Conservation (phyloP, 2,113 vertebrate species). For the Tapirus terrestris region DNA sequence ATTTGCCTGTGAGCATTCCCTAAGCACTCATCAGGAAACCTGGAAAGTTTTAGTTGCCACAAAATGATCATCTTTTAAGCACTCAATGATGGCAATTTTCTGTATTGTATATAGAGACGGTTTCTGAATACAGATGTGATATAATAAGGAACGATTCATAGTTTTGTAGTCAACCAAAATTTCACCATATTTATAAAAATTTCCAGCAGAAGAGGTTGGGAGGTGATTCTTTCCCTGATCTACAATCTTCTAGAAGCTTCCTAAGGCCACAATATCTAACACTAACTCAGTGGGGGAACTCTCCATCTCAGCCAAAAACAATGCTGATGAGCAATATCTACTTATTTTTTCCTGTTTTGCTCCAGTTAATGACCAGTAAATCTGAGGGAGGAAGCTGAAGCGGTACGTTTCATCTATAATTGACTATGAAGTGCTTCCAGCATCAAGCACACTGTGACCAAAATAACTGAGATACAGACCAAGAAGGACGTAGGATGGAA, state of each 20-base stretch:
- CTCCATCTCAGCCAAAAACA: not conserved
- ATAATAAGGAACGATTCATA: not conserved
- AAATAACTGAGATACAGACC: fast-evolving
- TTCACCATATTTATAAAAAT: not conserved
- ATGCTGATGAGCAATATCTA: fast-evolving
- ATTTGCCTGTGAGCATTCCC: not conserved
- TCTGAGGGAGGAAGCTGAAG: too few relatives aligned
- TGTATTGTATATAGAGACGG: fast-evolving
- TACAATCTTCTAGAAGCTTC: not conserved
- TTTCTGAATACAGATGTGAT: not conserved
- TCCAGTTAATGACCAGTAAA: not conserved
- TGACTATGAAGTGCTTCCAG: not conserved
- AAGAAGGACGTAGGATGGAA: fast-evolving
- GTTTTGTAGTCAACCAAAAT: not conserved
- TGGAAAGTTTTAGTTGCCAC: fast-evolving
- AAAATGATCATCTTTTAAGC: fast-evolving
- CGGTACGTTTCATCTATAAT: fast-evolving
- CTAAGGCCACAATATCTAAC: not conserved
- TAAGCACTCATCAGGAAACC: too few relatives aligned
- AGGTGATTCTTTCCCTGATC: not conserved
- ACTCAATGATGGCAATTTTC: fast-evolving
- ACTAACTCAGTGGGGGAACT: fast-evolving
- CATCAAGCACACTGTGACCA: not conserved
- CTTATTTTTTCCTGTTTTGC: not conserved
- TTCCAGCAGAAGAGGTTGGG: fast-evolving